These are phyloP conservation scores for Orthosia incerta DNA, from an alignment of 2,888 invertebrate species.

Conservation along the genomic window DNA sequence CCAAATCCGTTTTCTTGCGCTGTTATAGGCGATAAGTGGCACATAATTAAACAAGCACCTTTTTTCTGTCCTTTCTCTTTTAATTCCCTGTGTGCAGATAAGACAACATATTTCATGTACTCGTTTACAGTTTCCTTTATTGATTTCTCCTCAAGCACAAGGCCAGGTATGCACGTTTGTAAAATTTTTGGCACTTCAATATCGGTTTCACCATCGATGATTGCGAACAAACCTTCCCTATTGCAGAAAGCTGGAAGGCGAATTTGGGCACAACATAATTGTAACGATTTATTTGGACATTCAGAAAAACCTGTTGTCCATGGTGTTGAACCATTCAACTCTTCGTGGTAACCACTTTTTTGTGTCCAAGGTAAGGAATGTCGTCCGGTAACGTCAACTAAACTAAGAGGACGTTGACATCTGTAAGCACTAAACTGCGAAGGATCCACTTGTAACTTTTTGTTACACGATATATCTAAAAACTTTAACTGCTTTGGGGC, in stretches of 20 bases:
- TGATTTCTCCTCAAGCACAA: slow-evolving; percentile 95
- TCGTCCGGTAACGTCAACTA: slow-evolving; percentile 96
- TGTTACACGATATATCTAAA: slow-evolving; percentile 96
- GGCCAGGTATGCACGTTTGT: slow-evolving; percentile 94
- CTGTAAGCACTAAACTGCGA: slow-evolving; percentile 95
- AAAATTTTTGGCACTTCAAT: slow-evolving; percentile 93
- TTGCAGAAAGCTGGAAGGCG: slow-evolving; percentile 95
- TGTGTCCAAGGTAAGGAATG: slow-evolving; percentile 92
- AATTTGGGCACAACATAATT: slow-evolving; percentile 95
- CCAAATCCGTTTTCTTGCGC: slow-evolving; percentile 91
- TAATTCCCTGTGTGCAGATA: slow-evolving; percentile 95
- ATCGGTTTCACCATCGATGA: slow-evolving; percentile 95
- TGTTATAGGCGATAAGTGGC: slow-evolving; percentile 93
- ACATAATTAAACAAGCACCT: slow-evolving; percentile 93
- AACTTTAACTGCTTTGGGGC: slow-evolving; percentile 96
- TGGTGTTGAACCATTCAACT: slow-evolving; percentile 91
- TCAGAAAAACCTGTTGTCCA: slow-evolving; percentile 97
- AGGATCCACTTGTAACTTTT: slow-evolving; percentile 95
- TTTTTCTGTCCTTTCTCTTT: slow-evolving; percentile 94
- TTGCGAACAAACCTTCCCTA: slow-evolving; percentile 95
- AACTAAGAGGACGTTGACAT: slow-evolving; percentile 95
- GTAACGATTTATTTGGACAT: slow-evolving; percentile 94
- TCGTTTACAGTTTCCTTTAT: slow-evolving; percentile 95
- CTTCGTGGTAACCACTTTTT: slow-evolving; percentile 89
- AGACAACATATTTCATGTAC: slow-evolving; percentile 96